Evolutionary conservation across 2,888 invertebrate species (phyloP).

Genomic region (Platynereis dumerilii): DNA sequence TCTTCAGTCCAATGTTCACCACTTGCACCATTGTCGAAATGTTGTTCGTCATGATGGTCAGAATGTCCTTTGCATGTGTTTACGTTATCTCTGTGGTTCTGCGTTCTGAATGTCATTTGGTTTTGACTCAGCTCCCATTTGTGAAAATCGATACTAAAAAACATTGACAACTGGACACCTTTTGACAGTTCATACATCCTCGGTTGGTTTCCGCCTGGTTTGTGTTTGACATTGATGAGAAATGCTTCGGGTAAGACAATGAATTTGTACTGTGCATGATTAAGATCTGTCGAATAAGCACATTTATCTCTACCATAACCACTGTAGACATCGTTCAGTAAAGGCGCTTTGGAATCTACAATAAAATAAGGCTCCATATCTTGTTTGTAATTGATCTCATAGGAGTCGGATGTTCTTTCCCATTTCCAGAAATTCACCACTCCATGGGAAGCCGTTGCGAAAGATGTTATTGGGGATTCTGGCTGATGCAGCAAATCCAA

Average conservation of each 20-base stretch:
- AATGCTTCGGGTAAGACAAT: background rate
- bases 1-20: too few species aligned
- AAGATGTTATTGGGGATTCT: background rate
- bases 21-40: too few species aligned
- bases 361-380: conserved; percentile 8
- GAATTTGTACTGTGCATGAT: background rate
- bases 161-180: background rate
- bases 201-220: background rate
- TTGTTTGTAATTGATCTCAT: background rate
- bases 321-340: background rate
- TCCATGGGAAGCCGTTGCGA: background rate
- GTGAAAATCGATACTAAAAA: background rate
- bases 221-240: background rate
- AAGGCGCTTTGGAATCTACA: background rate
- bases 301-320: conserved; percentile 9
- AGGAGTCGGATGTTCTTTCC: background rate
- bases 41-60: too few species aligned
- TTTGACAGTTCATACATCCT: background rate
- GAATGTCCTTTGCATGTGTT: too few species aligned
- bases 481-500: background rate
- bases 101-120: background rate
- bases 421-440: background rate
- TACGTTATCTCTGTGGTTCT: too few species aligned
- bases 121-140: background rate
- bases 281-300: background rate